phyloP scores from a whole-genome alignment of 64 coral and sea anemone genomes.

The Trachythela sp. region DNA sequence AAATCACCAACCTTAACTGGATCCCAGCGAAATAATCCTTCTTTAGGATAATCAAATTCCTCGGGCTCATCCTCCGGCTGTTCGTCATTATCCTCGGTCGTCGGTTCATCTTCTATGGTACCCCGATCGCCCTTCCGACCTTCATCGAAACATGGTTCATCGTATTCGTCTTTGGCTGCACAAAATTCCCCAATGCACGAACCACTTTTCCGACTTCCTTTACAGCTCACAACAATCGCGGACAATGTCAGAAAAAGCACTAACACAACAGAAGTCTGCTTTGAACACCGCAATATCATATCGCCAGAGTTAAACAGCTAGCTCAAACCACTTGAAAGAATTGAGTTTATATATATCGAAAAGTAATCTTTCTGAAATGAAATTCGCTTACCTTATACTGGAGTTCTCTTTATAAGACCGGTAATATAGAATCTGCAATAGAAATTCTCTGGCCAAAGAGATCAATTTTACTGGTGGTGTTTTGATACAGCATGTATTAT shows the following conservation, averaged over 20 bases:
- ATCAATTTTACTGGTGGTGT: background rate
- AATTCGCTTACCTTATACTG: no score
- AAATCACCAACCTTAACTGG: background rate
- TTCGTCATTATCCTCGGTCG: background rate
- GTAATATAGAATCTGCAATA: background rate
- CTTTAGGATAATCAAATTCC: background rate
- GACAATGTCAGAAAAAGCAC: background rate
- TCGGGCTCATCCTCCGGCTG: background rate
- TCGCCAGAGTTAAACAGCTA: background rate
- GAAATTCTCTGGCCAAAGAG: background rate
- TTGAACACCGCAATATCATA: background rate
- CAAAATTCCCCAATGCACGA: background rate
- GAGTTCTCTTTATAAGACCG: background rate
- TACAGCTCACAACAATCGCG: background rate
- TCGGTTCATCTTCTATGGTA: background rate
- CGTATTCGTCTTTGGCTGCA: background rate
- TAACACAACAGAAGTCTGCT: background rate
- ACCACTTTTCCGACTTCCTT: background rate
- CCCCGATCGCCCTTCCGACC: background rate
- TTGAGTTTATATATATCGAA: background rate
- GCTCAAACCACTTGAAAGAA: background rate
- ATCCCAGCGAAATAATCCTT: constrained; percentile 15
- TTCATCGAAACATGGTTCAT: constrained; percentile 1
- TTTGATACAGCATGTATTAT: background rate
- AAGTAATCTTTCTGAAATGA: no score